Conservation (phyloP, 1,140 invertebrate genomes). For the Cecropterus lyciades region DNA sequence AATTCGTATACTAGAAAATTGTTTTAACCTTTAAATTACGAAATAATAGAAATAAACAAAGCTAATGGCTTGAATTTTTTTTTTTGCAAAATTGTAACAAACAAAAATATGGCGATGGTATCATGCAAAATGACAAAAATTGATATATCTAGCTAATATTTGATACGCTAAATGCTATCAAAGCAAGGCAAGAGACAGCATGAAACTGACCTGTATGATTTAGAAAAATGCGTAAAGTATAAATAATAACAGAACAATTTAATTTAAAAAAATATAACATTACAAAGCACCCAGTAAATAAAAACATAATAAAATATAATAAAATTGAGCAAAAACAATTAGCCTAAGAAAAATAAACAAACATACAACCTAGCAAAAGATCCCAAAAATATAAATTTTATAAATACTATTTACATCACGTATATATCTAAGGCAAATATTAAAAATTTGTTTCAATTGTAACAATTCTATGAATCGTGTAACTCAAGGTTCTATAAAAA, state of each 20-base stretch:
- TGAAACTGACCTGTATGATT: background rate
- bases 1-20: too few relatives aligned
- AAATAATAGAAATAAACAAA: background rate
- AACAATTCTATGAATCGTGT: conserved; percentile 31
- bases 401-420: conserved; percentile 9
- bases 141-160: background rate
- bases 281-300: conserved; percentile 4
- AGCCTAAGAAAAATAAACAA: background rate
- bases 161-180: conserved; percentile 4
- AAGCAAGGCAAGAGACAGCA: background rate
- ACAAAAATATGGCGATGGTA: background rate
- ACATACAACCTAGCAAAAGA: background rate
- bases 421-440: conserved; percentile 13
- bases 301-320: background rate
- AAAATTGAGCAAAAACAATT: background rate
- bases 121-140: conserved; percentile 5
- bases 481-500: conserved; percentile 29
- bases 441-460: conserved; percentile 12
- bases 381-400: conserved; percentile 1
- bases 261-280: conserved; percentile 11
- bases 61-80: too few relatives aligned
- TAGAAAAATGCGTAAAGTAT: conserved; percentile 13
- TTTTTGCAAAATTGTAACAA: background rate
- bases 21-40: too few relatives aligned
- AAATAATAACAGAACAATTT: conserved; percentile 4